Conservation (phyloP, 2,113 vertebrate genomes). For the Xenopus tropicalis region DNA sequence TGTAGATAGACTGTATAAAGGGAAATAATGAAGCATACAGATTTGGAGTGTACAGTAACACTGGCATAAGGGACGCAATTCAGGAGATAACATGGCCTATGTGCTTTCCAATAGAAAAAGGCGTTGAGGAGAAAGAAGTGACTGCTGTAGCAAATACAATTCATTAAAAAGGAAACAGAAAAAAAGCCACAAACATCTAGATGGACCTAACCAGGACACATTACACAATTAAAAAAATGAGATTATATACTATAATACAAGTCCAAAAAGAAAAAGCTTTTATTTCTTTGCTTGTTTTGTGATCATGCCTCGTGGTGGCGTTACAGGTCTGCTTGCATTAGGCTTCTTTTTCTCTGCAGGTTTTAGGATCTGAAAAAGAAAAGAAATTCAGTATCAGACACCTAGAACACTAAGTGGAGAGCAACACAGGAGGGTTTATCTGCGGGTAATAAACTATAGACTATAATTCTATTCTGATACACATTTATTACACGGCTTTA, state of each 20-base stretch:
- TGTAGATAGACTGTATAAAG: conserved; percentile 45
- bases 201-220: conserved; percentile 75
- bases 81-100: conserved; percentile 49
- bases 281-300: conserved; percentile 98
- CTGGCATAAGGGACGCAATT: conserved; percentile 60
- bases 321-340: conserved; percentile 92
- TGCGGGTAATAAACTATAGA: too few species aligned
- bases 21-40: conserved; percentile 47
- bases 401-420: too few species aligned
- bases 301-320: conserved; percentile 94
- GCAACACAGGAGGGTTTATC: too few species aligned
- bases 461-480: too few species aligned
- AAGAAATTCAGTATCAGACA: not conserved
- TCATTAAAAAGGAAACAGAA: conserved; percentile 51
- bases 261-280: conserved; percentile 57
- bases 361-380: conserved; percentile 85
- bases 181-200: conserved; percentile 72
- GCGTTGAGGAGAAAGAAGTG: conserved; percentile 7
- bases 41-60: conserved; percentile 77
- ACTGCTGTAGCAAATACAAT: conserved; percentile 66
- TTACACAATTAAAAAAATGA: conserved; percentile 57
- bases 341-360: conserved; percentile 98
- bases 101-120: conserved; percentile 34
- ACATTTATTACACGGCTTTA: too few species aligned
- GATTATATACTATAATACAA: conserved; percentile 72